Conservation (phyloP, 1,140 invertebrate genomes). For the Copidosoma floridanum region DNA sequence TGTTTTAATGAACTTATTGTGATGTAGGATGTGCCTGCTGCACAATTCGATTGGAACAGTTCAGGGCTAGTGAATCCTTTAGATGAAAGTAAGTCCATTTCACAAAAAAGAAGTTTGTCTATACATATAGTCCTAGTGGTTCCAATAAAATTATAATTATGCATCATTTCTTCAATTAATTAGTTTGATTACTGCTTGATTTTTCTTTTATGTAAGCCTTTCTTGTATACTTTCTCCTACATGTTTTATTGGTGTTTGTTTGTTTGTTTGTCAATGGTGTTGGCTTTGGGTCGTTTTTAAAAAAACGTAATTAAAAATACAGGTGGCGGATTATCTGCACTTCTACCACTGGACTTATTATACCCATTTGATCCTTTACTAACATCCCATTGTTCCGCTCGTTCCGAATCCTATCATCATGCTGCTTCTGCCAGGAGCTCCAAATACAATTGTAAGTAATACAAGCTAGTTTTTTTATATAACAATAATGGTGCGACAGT, state of each 20-base stretch:
- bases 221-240: background rate
- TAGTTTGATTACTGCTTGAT: background rate
- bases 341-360: slow-evolving; percentile 54
- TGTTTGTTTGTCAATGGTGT: slow-evolving; percentile 2
- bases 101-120: no score
- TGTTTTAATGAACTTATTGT: no score
- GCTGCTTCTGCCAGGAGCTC: slow-evolving; percentile 52
- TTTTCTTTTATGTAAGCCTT: background rate
- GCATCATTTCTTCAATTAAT: background rate
- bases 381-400: slow-evolving; percentile 53
- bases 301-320: slow-evolving; percentile 27
- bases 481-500: no score
- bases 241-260: no score
- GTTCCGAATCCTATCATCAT: slow-evolving; percentile 55
- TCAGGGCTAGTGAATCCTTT: slow-evolving; percentile 66
- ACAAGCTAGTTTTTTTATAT: slow-evolving; percentile 27
- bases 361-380: slow-evolving; percentile 55
- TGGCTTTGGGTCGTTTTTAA: background rate
- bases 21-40: slow-evolving; percentile 62
- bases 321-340: slow-evolving; percentile 55
- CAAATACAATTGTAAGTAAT: slow-evolving; percentile 54
- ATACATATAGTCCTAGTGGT: no score
- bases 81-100: slow-evolving; percentile 61
- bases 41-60: slow-evolving; percentile 67
- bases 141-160: no score